phyloP scores from a whole-genome alignment of 2,797 vertebrate species.

The Artibeus jamaicensis region DNA sequence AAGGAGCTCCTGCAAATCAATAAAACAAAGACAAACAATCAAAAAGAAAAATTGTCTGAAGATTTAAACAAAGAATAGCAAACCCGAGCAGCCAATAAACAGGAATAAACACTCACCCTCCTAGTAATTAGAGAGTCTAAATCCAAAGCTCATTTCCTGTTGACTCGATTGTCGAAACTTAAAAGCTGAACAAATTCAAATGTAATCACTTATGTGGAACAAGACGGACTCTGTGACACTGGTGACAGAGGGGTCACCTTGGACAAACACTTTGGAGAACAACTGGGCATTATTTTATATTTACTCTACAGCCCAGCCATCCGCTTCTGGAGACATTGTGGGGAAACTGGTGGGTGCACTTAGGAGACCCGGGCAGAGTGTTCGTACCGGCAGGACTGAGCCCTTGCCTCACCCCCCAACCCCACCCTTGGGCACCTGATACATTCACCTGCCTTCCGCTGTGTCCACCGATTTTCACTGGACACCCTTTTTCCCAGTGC shows the following conservation, averaged over 20 bases:
- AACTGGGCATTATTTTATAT: background rate
- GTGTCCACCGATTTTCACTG: background rate
- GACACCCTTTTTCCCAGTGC: background rate
- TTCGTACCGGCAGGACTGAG: background rate
- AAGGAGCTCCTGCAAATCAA: conserved; percentile 15
- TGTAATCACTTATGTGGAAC: background rate
- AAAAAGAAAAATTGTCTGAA: background rate
- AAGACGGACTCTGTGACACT: background rate
- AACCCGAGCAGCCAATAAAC: background rate
- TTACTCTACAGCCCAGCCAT: background rate
- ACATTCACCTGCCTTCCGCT: background rate
- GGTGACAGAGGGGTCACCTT: background rate
- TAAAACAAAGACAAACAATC: background rate
- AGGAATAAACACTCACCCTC: background rate
- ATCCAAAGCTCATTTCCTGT: background rate
- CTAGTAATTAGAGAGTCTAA: conserved; percentile 10
- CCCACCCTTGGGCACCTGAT: background rate
- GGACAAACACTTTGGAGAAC: background rate
- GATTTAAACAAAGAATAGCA: background rate
- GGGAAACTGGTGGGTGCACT: accelerated
- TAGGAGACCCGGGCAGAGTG: background rate
- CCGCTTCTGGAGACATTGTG: background rate
- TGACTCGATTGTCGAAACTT: background rate
- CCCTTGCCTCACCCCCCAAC: background rate
- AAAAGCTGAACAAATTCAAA: background rate